Evolutionary conservation across 2,113 vertebrate species (phyloP).

Genomic region (Sylvia atricapilla): DNA sequence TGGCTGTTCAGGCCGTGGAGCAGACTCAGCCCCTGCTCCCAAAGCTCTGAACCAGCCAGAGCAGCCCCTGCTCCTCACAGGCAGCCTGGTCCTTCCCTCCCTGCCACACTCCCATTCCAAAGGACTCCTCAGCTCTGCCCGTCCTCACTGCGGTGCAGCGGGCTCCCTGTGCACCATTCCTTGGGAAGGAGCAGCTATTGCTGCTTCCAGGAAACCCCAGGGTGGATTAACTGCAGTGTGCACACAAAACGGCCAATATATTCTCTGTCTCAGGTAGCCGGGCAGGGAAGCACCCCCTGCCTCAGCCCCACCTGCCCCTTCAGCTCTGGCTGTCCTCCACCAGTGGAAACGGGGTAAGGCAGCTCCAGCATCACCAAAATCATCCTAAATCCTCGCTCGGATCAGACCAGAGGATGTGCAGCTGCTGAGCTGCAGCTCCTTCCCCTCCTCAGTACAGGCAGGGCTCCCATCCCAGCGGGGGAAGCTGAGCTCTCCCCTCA

Average conservation of each 20-base stretch:
- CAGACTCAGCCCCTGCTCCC: neutral
- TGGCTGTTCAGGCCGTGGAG: rapidly evolving
- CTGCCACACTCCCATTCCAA: rapidly evolving
- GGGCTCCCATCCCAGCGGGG: neutral
- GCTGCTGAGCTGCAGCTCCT: neutral
- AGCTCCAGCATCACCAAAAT: neutral
- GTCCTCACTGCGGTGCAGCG: rapidly evolving
- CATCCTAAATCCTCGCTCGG: neutral
- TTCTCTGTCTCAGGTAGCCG: rapidly evolving
- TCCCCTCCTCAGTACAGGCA: neutral
- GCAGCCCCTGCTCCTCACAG: neutral
- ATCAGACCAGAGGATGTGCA: neutral
- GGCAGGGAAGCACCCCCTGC: neutral
- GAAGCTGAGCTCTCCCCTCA: neutral
- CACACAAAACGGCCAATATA: neutral
- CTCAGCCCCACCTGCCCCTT: neutral
- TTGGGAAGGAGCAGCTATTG: neutral
- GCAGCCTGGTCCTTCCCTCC: neutral
- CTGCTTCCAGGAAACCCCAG: neutral
- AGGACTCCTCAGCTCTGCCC: neutral
- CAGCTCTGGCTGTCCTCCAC: neutral
- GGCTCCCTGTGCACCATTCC: neutral
- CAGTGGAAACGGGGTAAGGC: neutral
- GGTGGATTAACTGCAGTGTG: neutral
- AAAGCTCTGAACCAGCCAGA: neutral